These are phyloP conservation scores for Minunthozetes semirufus DNA, from an alignment of 2,888 invertebrate genomes.

Conservation along the genomic window DNA sequence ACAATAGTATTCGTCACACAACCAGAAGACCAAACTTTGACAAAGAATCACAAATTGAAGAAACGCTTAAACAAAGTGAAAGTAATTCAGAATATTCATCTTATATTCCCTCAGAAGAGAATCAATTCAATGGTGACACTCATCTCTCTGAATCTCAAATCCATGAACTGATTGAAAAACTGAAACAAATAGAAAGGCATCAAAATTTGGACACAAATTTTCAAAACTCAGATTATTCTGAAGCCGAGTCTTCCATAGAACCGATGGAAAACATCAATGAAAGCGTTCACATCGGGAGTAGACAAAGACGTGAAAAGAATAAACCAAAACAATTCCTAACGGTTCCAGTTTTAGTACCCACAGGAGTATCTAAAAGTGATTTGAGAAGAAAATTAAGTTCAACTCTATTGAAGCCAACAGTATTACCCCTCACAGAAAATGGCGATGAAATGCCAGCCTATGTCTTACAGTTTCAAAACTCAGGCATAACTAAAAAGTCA, in stretches of 20 bases:
- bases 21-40: not conserved
- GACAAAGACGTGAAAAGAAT: not conserved
- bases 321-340: not conserved
- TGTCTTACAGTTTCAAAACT: conserved; percentile 23
- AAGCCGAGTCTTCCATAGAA: not conserved
- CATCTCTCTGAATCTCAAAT: not conserved
- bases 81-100: not conserved
- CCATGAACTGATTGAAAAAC: not conserved
- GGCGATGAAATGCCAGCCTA: conserved; percentile 34
- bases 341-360: conserved; percentile 30
- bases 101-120: not conserved
- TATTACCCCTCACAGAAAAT: conserved; percentile 27
- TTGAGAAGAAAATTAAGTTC: conserved; percentile 3
- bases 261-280: not conserved
- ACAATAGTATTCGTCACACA: not conserved
- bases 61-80: not conserved
- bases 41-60: not conserved
- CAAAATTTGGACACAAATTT: not conserved
- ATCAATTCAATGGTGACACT: not conserved
- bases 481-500: not conserved
- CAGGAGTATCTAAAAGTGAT: conserved; percentile 13
- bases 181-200: not conserved
- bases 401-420: conserved; percentile 30
- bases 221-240: not conserved
- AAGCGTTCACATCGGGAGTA: not conserved